These are phyloP conservation scores for Macrostomum cliftonense DNA, from an alignment of 2,888 invertebrate species.

Conservation along the genomic window DNA sequence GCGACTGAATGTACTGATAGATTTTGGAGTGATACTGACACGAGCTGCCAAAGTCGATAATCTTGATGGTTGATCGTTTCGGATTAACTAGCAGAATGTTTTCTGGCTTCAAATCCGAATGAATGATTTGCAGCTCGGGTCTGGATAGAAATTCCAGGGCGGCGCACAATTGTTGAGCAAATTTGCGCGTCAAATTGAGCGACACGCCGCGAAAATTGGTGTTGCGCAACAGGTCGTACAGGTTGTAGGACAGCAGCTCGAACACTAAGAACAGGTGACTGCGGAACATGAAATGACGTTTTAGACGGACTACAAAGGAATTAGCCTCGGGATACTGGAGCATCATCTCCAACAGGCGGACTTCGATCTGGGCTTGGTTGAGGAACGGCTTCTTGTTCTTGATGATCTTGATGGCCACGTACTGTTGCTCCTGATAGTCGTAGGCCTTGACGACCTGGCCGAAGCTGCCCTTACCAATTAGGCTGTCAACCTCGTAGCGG, in stretches of 20 bases:
- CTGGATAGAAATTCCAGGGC: conserved; percentile 95
- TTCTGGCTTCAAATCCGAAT: conserved; percentile 86
- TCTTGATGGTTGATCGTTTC: conserved; percentile 97
- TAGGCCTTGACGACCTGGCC: conserved; percentile 66
- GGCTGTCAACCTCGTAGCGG: conserved; percentile 93
- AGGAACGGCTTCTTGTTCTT: conserved; percentile 99
- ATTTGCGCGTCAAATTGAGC: conserved; percentile 95
- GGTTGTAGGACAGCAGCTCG: conserved; percentile 94
- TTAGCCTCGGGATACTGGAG: conserved; percentile 53
- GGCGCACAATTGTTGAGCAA: conserved; percentile 97
- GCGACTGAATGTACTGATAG: conserved; percentile 99
- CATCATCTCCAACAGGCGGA: conserved; percentile 97
- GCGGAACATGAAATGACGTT: conserved; percentile 98
- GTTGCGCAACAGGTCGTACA: conserved; percentile 95
- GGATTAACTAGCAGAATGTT: conserved; percentile 99
- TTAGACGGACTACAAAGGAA: conserved; percentile 59
- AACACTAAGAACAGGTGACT: conserved; percentile 99
- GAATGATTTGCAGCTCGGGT: conserved; percentile 68
- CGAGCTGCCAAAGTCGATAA: conserved; percentile 87
- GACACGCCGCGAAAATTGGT: conserved; percentile 99
- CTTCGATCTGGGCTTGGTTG: conserved; percentile 99
- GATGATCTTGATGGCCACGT: conserved; percentile 99
- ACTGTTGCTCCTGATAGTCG: conserved; percentile 89
- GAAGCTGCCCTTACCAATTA: conserved; percentile 86
- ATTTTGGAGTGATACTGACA: conserved; percentile 48